Evolutionary conservation across 2,113 vertebrate species (phyloP).

Genomic region (Ictidomys tridecemlineatus): DNA sequence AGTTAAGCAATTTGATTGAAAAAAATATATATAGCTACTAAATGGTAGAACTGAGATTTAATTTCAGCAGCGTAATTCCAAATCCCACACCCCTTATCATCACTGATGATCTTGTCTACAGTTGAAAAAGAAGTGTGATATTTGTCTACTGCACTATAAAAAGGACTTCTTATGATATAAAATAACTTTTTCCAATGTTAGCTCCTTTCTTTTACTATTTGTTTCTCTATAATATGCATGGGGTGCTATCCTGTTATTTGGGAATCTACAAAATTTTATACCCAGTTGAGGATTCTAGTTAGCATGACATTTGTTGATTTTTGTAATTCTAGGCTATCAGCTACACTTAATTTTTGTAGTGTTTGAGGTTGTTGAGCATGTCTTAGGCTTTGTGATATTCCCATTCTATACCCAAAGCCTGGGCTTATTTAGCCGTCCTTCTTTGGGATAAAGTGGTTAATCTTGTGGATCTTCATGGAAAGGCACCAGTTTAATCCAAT

Average conservation of each 20-base stretch:
- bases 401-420: neutral
- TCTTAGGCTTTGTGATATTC: neutral
- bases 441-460: neutral
- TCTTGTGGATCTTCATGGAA: neutral
- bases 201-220: neutral
- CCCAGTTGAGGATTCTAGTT: neutral
- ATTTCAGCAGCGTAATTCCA: neutral
- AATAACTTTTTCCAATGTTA: neutral
- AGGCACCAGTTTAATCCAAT: neutral
- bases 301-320: neutral
- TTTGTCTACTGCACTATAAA: constrained; percentile 44
- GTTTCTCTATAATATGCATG: neutral
- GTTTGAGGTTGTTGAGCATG: neutral
- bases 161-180: neutral
- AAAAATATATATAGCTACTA: neutral
- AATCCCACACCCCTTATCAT: neutral
- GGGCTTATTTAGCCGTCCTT: neutral
- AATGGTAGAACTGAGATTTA: neutral
- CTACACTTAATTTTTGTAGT: neutral
- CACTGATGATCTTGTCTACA: neutral
- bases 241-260: neutral
- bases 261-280: neutral
- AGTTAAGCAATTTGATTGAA: neutral
- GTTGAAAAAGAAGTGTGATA: neutral
- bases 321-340: neutral